A percentile compares a stretch with the other conserved stretches of the same genome.
phyloP scores from a whole-genome alignment of 2,888 invertebrate genomes.

The Rambutsinella grinnellia region DNA sequence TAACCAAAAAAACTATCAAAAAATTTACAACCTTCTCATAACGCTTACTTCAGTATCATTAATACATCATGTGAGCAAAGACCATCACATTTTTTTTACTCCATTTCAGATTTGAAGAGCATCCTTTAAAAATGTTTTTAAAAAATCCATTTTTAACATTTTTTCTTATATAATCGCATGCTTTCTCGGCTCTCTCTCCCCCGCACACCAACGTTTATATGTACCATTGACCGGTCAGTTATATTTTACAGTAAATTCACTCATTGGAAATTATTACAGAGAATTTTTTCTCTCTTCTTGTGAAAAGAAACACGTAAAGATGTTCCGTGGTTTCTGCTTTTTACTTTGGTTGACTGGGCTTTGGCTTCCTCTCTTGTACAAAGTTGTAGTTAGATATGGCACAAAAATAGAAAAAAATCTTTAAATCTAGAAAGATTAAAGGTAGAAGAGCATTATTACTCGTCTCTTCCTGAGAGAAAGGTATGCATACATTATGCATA shows the following conservation, averaged over 20 bases:
- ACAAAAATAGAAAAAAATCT: background rate
- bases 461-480: too few relatives aligned
- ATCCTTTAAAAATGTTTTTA: too few relatives aligned
- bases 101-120: too few relatives aligned
- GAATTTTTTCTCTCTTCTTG: conserved; percentile 22
- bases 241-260: conserved; percentile 58
- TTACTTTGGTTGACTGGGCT: background rate
- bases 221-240: conserved; percentile 58
- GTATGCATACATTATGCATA: too few relatives aligned
- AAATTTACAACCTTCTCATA: conserved; percentile 19
- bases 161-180: too few relatives aligned
- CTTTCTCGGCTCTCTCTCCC: too few relatives aligned
- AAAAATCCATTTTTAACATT: too few relatives aligned
- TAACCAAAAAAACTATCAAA: conserved; percentile 4
- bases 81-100: background rate
- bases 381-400: background rate
- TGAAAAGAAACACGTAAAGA: conserved; percentile 39
- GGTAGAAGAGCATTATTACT: too few relatives aligned
- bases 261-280: conserved; percentile 59
- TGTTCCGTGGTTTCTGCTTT: conserved; percentile 18
- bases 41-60: conserved; percentile 11
- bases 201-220: too few relatives aligned
- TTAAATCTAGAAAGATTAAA: too few relatives aligned
- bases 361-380: background rate
- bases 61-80: conserved; percentile 7